Conservation (phyloP, 2,888 invertebrate species). For the Agrypnus murinus region DNA sequence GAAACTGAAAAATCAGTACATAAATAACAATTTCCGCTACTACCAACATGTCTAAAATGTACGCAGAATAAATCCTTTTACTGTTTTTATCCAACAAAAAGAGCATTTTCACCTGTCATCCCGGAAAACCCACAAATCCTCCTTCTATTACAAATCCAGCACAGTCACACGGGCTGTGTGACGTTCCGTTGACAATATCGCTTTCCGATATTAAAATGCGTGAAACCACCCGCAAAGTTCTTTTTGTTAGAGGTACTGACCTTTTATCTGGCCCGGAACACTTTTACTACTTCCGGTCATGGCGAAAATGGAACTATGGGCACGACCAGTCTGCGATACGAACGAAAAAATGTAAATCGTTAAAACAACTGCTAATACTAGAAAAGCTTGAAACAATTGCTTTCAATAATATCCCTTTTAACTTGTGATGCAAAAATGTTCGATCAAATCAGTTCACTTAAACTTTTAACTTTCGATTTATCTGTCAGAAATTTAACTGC, state of each 20-base stretch:
- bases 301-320: conserved; percentile 54
- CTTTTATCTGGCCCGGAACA: conserved; percentile 55
- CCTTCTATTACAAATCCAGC: neutral
- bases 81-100: neutral
- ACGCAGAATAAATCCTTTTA: neutral
- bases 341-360: conserved; percentile 26
- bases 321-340: conserved; percentile 18
- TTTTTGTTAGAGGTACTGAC: conserved; percentile 56
- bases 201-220: conserved; percentile 42
- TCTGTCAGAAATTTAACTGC: no score
- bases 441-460: no score
- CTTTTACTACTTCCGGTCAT: conserved; percentile 59
- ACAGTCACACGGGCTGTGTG: neutral
- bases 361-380: neutral
- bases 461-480: no score
- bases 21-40: no score
- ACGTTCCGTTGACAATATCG: conserved; percentile 23
- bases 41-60: neutral
- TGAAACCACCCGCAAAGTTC: conserved; percentile 48
- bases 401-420: no score
- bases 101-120: conserved; percentile 1
- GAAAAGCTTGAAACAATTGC: neutral
- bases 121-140: neutral
- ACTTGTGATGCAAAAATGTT: no score
- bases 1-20: no score